phyloP scores from a whole-genome alignment of 2,888 invertebrate genomes.

The Trachelus stipa region DNA sequence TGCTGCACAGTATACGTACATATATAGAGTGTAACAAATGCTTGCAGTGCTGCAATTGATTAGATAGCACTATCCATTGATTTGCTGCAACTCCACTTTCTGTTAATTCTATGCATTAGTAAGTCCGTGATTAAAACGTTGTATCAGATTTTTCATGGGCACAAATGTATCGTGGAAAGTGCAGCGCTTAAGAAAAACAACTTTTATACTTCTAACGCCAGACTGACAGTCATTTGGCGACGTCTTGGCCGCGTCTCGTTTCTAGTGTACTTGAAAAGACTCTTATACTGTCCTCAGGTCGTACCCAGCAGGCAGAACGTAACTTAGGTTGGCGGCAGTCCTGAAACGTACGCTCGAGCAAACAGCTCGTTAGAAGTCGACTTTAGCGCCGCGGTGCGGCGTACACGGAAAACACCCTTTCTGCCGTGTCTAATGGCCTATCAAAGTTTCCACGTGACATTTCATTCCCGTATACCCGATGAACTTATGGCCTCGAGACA shows the following conservation, averaged over 20 bases:
- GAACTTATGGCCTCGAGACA: neutral
- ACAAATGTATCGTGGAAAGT: neutral
- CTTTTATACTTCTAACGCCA: neutral
- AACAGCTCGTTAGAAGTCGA: conserved; percentile 43
- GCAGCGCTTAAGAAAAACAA: neutral
- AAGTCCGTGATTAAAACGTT: neutral
- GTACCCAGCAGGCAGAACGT: conserved; percentile 22
- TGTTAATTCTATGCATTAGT: neutral
- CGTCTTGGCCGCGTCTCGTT: conserved; percentile 27
- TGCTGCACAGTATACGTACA: neutral
- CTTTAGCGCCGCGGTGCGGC: conserved; percentile 27
- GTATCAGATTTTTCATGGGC: neutral
- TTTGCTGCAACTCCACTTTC: neutral
- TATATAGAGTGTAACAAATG: neutral
- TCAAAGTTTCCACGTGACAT: conserved; percentile 26
- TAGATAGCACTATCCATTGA: neutral
- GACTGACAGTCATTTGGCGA: conserved; percentile 32
- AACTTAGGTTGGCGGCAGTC: conserved; percentile 24
- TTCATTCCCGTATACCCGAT: neutral
- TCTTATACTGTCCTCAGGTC: conserved; percentile 21
- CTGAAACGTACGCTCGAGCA: conserved; percentile 35
- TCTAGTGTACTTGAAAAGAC: conserved; percentile 34
- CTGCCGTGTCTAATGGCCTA: conserved; percentile 31
- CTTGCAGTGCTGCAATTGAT: neutral
- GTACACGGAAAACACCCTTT: conserved; percentile 1